These are phyloP conservation scores for Philopotamus ludificatus DNA, from an alignment of 1,140 invertebrate species.

Conservation along the genomic window DNA sequence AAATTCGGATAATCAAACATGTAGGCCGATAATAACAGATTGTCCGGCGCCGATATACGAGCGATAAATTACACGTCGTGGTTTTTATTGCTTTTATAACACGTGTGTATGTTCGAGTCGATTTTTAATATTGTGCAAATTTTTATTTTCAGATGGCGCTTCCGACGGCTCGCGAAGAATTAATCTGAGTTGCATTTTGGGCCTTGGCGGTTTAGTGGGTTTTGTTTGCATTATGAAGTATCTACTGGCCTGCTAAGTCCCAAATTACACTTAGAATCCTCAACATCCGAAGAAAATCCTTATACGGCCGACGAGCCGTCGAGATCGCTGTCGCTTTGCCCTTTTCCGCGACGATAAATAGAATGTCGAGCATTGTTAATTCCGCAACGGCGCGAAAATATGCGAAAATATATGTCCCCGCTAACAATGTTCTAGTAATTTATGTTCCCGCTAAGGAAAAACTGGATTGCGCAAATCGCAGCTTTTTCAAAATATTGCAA, in stretches of 20 bases:
- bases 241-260: slow-evolving; percentile 43
- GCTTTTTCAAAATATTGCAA: not conserved
- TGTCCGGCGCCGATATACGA: too few species aligned
- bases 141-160: too few species aligned
- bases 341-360: slow-evolving; percentile 1
- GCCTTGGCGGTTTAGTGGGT: slow-evolving; percentile 42
- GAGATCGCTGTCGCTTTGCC: not conserved
- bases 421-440: not conserved
- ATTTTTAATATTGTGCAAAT: too few species aligned
- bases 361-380: not conserved
- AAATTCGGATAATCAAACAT: too few species aligned
- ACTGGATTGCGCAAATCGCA: not conserved
- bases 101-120: too few species aligned
- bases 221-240: slow-evolving; percentile 29
- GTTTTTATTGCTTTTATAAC: too few species aligned
- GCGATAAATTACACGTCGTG: too few species aligned
- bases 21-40: too few species aligned
- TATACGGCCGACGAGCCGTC: not conserved
- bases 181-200: slow-evolving; percentile 36
- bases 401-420: slow-evolving; percentile 15
- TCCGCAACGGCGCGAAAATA: slow-evolving; percentile 3
- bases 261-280: slow-evolving; percentile 32
- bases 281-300: slow-evolving; percentile 1
- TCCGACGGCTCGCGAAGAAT: too few species aligned
- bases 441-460: slow-evolving; percentile 1